Evolutionary conservation across 2,113 vertebrate genomes (phyloP).

Genomic region (Forbesichthys agassizii): DNA sequence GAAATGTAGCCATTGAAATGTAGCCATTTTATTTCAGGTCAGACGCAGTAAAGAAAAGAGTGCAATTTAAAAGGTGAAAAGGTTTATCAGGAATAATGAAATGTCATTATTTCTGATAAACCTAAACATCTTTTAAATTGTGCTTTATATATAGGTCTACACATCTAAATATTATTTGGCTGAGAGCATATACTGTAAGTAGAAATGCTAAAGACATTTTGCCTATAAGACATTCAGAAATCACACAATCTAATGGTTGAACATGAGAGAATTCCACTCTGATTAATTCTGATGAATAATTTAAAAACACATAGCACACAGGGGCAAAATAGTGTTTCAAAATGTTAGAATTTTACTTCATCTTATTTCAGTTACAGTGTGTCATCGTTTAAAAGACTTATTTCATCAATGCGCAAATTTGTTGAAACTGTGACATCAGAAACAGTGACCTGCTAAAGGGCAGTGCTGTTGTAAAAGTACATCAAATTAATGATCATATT

Average conservation of each 20-base stretch:
- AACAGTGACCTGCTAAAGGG: not conserved
- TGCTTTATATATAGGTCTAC: no score
- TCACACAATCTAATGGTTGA: slow-evolving; percentile 39
- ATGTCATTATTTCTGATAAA: not conserved
- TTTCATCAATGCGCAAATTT: not conserved
- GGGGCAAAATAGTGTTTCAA: slow-evolving; percentile 13
- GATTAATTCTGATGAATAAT: slow-evolving; percentile 56
- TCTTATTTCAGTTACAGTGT: not conserved
- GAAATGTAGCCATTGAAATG: slow-evolving; percentile 13
- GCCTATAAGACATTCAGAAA: slow-evolving; percentile 13
- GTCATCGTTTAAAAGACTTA: slow-evolving; percentile 7
- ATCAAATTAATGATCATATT: not conserved
- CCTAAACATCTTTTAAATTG: no score
- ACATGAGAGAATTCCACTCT: slow-evolving; percentile 34
- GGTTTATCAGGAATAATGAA: not conserved
- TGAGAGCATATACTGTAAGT: not conserved
- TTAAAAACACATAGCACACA: slow-evolving; percentile 27
- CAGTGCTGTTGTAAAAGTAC: not conserved
- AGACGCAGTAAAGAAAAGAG: slow-evolving; percentile 24
- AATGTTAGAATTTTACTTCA: no score
- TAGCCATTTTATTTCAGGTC: slow-evolving; percentile 32
- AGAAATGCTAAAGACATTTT: not conserved
- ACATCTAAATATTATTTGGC: not conserved
- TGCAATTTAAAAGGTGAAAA: not conserved
- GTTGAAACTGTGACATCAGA: not conserved